Evolutionary conservation across 2,797 vertebrate species (phyloP), one percentile per base, ranked within the genome.

Genomic region (Tympanoctomys barrerae): DNA sequence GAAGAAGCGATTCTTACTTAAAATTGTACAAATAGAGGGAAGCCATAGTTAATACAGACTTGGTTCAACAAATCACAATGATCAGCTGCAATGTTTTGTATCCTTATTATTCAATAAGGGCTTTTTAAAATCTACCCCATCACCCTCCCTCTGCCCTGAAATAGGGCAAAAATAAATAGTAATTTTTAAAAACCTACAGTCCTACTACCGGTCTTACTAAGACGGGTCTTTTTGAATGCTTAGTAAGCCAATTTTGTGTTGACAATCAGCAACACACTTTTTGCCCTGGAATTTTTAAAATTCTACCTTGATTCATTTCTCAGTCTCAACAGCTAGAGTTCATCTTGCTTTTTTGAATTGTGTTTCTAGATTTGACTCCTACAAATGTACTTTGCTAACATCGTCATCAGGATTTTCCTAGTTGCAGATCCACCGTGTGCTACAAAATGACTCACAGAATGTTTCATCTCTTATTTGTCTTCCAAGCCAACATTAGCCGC

Each of bases 121-220:
- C 81, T 86, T 91, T 97, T 93, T 64, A 31, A 49, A 92, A 93
- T 89, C 85, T 96, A 97, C 73, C 82, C 90, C 78, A 89, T 79
- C 8, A 64, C 49, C 70, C 49, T 95, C 61, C 87, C 94, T 90
- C 49, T 91, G 84, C 87, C 92, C 91, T 39, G 73, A 93, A 95
- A 95, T 66, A 80, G 94, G 87, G 90, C 95, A 97, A 98, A 97
- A 97, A 97, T 91, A 95, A 97, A 89, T 90, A 82, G 85, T 90
- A 71, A 68, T 81, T 93, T 95, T 96, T 91, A 4, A 52, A 95
- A 97, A 91, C 26, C 92, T 96, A 90, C 9, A 16, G 59, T 97
- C 90, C 93, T 93, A 92, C 94, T 66, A 31, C 54, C 87, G 96
- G 89, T 94, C 93, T 95, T 86, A 77, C 18, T 80, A 92, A 79